A percentile compares a stretch with the other conserved stretches of the same genome.
These are phyloP conservation scores for Acleris laterana DNA, from an alignment of 2,888 invertebrate genomes.

Conservation along the genomic window DNA sequence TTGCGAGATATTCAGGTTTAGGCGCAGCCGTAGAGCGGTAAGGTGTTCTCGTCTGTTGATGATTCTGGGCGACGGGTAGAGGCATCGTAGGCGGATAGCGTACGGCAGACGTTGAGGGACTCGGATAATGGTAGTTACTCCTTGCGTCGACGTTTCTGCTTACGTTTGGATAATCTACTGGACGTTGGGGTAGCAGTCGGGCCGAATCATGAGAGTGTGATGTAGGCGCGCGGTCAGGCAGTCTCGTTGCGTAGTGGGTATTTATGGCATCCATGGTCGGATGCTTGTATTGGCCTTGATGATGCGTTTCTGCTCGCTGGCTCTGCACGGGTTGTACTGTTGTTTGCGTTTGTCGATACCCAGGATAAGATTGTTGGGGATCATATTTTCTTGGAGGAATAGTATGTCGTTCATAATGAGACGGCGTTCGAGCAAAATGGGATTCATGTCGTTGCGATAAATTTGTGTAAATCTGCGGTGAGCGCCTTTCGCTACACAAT, in stretches of 20 bases:
- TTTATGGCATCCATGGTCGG: conserved; percentile 59
- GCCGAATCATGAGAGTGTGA: conserved; percentile 61
- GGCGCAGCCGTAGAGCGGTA: conserved; percentile 63
- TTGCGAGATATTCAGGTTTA: conserved; percentile 64
- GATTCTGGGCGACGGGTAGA: conserved; percentile 62
- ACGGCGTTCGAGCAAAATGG: conserved; percentile 58
- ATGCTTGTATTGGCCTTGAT: conserved; percentile 67
- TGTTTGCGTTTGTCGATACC: conserved; percentile 66
- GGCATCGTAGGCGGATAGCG: conserved; percentile 59
- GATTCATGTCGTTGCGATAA: conserved; percentile 67
- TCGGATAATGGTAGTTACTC: conserved; percentile 63
- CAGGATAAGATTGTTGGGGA: conserved; percentile 75
- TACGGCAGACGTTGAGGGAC: conserved; percentile 70
- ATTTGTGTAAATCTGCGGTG: conserved; percentile 62
- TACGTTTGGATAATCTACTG: conserved; percentile 60
- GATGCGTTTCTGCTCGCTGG: conserved; percentile 68
- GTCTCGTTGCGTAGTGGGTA: conserved; percentile 63
- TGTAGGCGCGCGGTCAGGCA: conserved; percentile 64
- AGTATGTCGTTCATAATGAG: conserved; percentile 70
- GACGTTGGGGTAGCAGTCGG: conserved; percentile 57
- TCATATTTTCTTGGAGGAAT: conserved; percentile 74
- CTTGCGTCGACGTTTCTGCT: conserved; percentile 62
- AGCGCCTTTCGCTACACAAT: conserved; percentile 58
- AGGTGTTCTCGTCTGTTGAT: conserved; percentile 56
- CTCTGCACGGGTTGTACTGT: conserved; percentile 62